phyloP scores from a whole-genome alignment of 1,140 invertebrate genomes.

The Papilio aristodemus region DNA sequence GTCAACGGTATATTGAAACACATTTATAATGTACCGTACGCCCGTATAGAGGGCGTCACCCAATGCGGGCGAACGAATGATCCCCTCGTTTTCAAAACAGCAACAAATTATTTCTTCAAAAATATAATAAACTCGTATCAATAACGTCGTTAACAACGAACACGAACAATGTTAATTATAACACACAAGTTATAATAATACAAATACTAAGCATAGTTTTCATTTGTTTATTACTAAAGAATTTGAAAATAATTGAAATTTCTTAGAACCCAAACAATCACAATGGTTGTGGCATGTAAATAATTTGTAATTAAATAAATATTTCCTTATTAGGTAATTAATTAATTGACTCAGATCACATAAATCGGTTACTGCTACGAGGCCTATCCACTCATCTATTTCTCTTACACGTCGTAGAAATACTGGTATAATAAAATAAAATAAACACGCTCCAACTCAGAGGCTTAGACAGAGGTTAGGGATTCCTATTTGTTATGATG shows the following conservation, averaged over 20 bases:
- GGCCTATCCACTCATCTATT: too few relatives aligned
- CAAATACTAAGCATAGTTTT: background rate
- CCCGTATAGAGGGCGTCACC: background rate
- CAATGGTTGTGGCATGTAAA: background rate
- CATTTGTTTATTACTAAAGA: background rate
- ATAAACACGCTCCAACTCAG: too few relatives aligned
- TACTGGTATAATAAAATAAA: too few relatives aligned
- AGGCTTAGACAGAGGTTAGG: too few relatives aligned
- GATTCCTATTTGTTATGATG: too few relatives aligned
- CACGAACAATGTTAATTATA: background rate
- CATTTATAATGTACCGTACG: conserved; percentile 13
- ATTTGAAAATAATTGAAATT: background rate
- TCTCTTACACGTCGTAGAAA: too few relatives aligned
- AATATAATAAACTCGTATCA: background rate
- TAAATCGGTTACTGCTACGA: background rate
- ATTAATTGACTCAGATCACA: background rate
- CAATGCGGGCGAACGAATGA: background rate
- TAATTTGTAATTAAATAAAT: background rate
- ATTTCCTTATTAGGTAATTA: background rate
- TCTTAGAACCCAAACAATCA: background rate
- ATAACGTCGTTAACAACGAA: background rate
- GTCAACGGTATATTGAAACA: background rate
- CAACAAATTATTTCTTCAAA: background rate
- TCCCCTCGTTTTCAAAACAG: background rate
- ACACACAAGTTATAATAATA: background rate